phyloP scores from a whole-genome alignment of 2,888 invertebrate genomes.

The Venusia cambrica region DNA sequence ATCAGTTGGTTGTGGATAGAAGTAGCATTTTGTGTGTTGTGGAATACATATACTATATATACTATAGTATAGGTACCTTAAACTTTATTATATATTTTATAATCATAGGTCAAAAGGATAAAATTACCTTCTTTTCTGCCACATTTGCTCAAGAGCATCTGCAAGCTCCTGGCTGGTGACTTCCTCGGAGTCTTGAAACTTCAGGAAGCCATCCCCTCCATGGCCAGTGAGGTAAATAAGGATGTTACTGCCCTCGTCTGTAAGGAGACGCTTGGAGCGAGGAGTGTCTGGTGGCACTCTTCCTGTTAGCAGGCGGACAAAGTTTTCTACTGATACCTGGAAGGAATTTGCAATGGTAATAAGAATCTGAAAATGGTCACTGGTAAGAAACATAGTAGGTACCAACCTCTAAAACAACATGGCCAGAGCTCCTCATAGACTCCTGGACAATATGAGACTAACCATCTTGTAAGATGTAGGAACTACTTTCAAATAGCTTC shows the following conservation, averaged over 20 bases:
- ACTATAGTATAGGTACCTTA: too few species aligned
- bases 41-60: too few species aligned
- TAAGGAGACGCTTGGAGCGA: constrained; percentile 94
- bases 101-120: constrained; percentile 2
- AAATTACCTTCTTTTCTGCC: constrained; percentile 94
- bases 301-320: constrained; percentile 97
- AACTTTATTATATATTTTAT: too few species aligned
- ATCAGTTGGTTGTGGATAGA: too few species aligned
- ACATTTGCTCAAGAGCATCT: constrained; percentile 99
- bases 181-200: constrained; percentile 99
- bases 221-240: constrained; percentile 97
- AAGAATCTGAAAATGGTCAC: too few species aligned
- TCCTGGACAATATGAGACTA: too few species aligned
- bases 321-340: constrained; percentile 98
- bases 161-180: constrained; percentile 98
- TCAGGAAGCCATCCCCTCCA: constrained; percentile 99
- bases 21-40: too few species aligned
- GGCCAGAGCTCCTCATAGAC: too few species aligned
- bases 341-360: constrained; percentile 16
- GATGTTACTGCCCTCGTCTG: constrained; percentile 98
- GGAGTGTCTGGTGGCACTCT: constrained; percentile 96
- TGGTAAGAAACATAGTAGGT: too few species aligned
- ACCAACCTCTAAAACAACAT: too few species aligned
- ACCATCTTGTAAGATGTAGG: too few species aligned
- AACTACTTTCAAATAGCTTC: too few species aligned